phyloP scores from a whole-genome alignment of 2,113 vertebrate genomes.

The Ginglymostoma cirratum region DNA sequence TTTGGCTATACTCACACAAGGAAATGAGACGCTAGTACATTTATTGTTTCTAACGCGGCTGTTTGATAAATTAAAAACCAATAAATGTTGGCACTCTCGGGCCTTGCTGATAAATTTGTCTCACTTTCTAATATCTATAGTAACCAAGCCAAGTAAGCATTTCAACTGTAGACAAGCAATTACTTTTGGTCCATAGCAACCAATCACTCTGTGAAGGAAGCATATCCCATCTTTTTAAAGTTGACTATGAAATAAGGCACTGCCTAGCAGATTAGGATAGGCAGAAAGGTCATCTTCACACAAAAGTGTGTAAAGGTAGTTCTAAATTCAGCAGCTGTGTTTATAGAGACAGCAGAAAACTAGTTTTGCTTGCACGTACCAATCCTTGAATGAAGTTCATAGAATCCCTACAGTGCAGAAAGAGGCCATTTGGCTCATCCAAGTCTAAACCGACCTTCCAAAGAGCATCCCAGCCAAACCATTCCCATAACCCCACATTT shows the following conservation, averaged over 20 bases:
- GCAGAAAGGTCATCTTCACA: not conserved
- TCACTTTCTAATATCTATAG: not conserved
- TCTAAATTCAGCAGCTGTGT: not conserved
- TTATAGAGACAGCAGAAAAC: not conserved
- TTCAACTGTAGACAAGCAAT: not conserved
- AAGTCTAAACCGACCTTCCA: too few species aligned
- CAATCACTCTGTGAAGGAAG: not conserved
- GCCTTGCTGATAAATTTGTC: not conserved
- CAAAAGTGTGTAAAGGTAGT: not conserved
- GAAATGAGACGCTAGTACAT: not conserved
- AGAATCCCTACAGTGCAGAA: too few species aligned
- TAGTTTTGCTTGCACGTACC: not conserved
- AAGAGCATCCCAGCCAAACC: too few species aligned
- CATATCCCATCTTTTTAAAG: not conserved
- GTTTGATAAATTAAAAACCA: slow-evolving; percentile 24
- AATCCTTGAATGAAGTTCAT: not conserved
- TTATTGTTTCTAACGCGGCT: too few species aligned
- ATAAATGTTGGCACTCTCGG: not conserved
- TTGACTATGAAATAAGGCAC: not conserved
- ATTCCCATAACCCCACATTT: too few species aligned
- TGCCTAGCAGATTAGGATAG: not conserved
- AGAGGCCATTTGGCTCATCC: too few species aligned
- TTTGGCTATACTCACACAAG: not conserved
- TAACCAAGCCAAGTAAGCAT: not conserved
- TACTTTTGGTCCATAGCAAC: not conserved